phyloP scores from a whole-genome alignment of 2,888 invertebrate species.

The Hemistola chrysoprasaria region DNA sequence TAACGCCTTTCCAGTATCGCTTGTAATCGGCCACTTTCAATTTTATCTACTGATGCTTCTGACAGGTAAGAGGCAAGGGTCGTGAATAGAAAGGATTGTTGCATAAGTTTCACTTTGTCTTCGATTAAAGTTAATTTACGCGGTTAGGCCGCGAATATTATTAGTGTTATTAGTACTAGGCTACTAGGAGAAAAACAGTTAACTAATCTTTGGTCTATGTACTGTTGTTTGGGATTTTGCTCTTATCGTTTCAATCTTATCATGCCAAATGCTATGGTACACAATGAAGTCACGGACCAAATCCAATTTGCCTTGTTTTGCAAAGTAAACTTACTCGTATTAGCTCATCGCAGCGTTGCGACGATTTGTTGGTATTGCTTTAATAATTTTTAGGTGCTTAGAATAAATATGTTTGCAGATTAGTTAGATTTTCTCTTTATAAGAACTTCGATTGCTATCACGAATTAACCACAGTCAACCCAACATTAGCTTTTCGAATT shows the following conservation, averaged over 20 bases:
- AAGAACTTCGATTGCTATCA: too few species aligned
- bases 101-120: too few species aligned
- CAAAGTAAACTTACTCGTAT: slow-evolving; percentile 31
- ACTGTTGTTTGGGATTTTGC: too few species aligned
- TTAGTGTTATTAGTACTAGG: too few species aligned
- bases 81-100: slow-evolving; percentile 49
- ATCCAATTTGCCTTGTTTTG: slow-evolving; percentile 38
- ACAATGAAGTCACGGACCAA: slow-evolving; percentile 56
- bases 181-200: too few species aligned
- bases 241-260: slow-evolving; percentile 13
- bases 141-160: too few species aligned
- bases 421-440: too few species aligned
- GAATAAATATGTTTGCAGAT: slow-evolving; percentile 1
- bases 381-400: slow-evolving; percentile 13
- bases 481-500: too few species aligned
- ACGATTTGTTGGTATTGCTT: slow-evolving; percentile 7
- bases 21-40: slow-evolving; percentile 44
- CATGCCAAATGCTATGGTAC: slow-evolving; percentile 21
- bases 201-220: too few species aligned
- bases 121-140: too few species aligned
- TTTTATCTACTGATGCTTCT: slow-evolving; percentile 41
- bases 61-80: slow-evolving; percentile 44
- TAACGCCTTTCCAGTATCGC: slow-evolving; percentile 52
- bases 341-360: slow-evolving; percentile 31
- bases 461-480: too few species aligned